Evolutionary conservation across 2,888 invertebrate species (phyloP).

Genomic region (Coenonympha arcania): DNA sequence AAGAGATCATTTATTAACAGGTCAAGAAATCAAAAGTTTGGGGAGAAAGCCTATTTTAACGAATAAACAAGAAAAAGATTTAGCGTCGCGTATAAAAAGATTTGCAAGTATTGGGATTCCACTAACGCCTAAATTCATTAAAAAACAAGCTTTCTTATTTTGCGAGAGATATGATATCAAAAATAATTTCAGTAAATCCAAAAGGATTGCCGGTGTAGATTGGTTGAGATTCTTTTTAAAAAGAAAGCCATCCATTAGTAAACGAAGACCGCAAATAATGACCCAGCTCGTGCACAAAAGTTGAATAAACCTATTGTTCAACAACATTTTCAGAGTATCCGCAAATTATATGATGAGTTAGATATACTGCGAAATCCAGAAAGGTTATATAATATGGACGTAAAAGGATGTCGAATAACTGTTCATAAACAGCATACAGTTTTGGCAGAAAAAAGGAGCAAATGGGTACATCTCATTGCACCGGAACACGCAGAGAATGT

Average conservation of each 20-base stretch:
- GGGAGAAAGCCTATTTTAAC: not conserved
- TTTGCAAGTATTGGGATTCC: no score
- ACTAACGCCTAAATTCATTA: no score
- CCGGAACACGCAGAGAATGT: not conserved
- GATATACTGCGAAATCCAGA: not conserved
- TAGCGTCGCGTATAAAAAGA: no score
- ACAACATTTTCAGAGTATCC: conserved; percentile 26
- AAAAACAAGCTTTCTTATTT: no score
- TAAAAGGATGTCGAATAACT: conserved; percentile 24
- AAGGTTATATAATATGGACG: not conserved
- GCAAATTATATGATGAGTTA: not conserved
- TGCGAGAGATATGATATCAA: no score
- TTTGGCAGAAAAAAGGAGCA: not conserved
- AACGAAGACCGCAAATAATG: no score
- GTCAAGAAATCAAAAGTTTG: conserved; percentile 7
- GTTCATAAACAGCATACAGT: conserved; percentile 14
- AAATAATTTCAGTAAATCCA: no score
- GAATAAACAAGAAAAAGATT: conserved; percentile 1
- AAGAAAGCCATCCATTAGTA: no score
- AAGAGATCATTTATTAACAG: conserved; percentile 30
- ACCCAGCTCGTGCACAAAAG: conserved; percentile 32
- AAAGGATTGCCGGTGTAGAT: no score
- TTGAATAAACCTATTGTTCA: conserved; percentile 30
- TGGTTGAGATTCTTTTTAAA: no score
- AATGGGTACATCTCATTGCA: not conserved